Percentiles rank a stretch among this genome's conserved stretches.
Conservation (phyloP, 2,113 vertebrate genomes). For the Petrocephalus zakoni region DNA sequence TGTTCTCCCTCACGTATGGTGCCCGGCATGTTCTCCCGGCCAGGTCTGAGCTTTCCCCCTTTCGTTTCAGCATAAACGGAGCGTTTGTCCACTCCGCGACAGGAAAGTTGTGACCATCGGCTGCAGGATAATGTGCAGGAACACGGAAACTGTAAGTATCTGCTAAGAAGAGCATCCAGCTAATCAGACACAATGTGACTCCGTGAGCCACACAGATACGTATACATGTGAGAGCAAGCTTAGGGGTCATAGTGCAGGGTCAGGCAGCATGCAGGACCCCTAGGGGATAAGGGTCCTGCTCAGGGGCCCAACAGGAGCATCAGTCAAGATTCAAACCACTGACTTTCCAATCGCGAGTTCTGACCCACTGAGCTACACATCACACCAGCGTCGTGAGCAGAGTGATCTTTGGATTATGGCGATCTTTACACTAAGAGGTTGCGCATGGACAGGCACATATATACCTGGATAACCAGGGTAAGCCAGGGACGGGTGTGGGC, state of each 20-base stretch:
- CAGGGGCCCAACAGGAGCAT: no score
- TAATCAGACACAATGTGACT: neutral
- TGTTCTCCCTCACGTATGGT: neutral
- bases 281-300: no score
- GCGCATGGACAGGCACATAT: neutral
- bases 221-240: no score
- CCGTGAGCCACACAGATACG: no score
- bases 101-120: slow-evolving; percentile 50
- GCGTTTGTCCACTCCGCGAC: slow-evolving; percentile 12
- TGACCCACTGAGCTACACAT: neutral
- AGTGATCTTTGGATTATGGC: neutral
- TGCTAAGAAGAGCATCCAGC: neutral
- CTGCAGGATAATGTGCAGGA: slow-evolving; percentile 64
- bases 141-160: slow-evolving; percentile 57
- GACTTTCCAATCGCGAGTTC: no score
- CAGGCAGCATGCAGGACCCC: no score
- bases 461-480: neutral
- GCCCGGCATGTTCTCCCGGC: neutral
- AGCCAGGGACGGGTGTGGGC: neutral
- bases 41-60: neutral
- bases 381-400: neutral
- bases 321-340: neutral
- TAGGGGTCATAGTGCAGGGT: no score
- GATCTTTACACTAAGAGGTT: neutral
- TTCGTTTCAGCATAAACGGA: neutral